These are phyloP conservation scores for Brachionichthys hirsutus DNA, from an alignment of 2,113 vertebrate species.

Conservation along the genomic window DNA sequence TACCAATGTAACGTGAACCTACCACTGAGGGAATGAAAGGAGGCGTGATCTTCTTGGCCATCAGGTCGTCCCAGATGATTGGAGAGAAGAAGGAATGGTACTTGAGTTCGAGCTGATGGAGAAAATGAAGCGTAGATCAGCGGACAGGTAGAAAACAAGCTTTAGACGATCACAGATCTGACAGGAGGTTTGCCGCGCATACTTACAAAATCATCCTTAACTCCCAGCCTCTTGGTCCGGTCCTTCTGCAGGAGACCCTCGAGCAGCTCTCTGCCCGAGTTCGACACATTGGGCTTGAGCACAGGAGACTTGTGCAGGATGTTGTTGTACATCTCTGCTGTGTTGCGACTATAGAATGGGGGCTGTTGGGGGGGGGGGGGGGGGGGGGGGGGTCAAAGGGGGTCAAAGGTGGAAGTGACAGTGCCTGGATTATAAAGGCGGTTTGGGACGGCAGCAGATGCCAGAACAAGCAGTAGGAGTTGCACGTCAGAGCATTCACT, in stretches of 20 bases:
- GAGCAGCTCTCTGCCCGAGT: conserved; percentile 76
- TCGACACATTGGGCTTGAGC: conserved; percentile 81
- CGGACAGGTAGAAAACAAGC: background rate
- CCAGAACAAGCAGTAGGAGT: background rate
- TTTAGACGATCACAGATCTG: accelerated
- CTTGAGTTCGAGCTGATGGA: conserved; percentile 77
- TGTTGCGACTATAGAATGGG: conserved; percentile 84
- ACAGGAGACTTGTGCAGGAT: conserved; percentile 79
- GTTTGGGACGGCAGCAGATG: no score
- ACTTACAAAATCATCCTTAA: conserved; percentile 80
- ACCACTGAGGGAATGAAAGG: conserved; percentile 81
- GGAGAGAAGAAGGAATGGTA: conserved; percentile 80
- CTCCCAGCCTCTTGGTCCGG: conserved; percentile 75
- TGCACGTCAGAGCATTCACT: conserved; percentile 24
- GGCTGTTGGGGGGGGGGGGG: conserved; percentile 75
- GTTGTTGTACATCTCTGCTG: conserved; percentile 84
- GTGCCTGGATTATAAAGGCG: no score
- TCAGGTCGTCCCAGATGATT: conserved; percentile 83
- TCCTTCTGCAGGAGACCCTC: conserved; percentile 83
- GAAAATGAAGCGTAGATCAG: conserved; percentile 18
- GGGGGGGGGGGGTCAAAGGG: no score
- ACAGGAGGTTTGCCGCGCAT: background rate
- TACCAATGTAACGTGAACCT: conserved; percentile 33
- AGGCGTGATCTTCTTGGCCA: conserved; percentile 79
- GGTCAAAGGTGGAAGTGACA: no score